phyloP scores from a whole-genome alignment of 2,888 invertebrate species.

The Adela reaumurella region DNA sequence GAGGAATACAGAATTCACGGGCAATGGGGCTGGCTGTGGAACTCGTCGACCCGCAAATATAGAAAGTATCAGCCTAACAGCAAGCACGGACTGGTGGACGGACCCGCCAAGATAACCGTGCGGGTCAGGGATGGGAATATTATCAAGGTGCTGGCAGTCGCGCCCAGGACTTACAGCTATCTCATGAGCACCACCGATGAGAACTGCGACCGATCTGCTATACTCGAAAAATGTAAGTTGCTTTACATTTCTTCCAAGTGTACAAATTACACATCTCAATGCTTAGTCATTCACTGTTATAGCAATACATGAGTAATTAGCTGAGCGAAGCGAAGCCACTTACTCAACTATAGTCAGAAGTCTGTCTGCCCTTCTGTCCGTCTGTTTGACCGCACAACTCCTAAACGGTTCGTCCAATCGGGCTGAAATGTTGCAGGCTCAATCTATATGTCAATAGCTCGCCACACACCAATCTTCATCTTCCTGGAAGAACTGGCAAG shows the following conservation, averaged over 20 bases:
- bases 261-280: too few species aligned
- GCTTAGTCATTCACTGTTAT: too few species aligned
- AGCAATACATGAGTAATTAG: too few species aligned
- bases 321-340: too few species aligned
- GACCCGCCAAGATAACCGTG: constrained; percentile 73
- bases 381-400: too few species aligned
- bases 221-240: constrained; percentile 37
- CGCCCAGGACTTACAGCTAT: constrained; percentile 73
- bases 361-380: too few species aligned
- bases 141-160: constrained; percentile 74
- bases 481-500: too few species aligned
- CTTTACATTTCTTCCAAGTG: constrained; percentile 4
- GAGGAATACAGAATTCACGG: constrained; percentile 97
- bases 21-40: constrained; percentile 97
- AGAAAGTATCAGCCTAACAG: constrained; percentile 30
- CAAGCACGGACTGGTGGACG: constrained; percentile 39
- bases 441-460: too few species aligned
- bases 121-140: constrained; percentile 67
- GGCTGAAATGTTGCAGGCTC: too few species aligned
- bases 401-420: too few species aligned
- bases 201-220: constrained; percentile 24
- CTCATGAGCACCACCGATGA: constrained; percentile 57
- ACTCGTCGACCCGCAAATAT: constrained; percentile 67
- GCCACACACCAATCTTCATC: too few species aligned
- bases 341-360: too few species aligned